phyloP scores from a whole-genome alignment of 2,113 vertebrate genomes.

The Rhabdomys dilectus region DNA sequence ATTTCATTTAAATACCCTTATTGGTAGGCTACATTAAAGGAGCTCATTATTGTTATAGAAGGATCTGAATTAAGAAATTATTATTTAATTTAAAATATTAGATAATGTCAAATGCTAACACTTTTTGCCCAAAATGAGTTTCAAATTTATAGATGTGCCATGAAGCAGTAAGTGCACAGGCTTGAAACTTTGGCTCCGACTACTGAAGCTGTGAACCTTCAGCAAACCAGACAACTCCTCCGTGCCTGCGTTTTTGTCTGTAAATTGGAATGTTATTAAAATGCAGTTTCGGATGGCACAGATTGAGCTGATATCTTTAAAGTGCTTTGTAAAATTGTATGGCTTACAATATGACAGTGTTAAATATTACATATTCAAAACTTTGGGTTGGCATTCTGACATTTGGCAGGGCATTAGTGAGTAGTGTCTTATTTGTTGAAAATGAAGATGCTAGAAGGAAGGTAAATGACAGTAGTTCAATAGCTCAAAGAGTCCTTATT shows the following conservation, averaged over 20 bases:
- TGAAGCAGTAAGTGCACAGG: accelerated
- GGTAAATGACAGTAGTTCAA: constrained; percentile 46
- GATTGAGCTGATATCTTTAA: neutral
- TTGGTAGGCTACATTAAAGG: neutral
- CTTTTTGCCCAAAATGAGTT: neutral
- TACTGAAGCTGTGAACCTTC: neutral
- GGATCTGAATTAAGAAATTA: neutral
- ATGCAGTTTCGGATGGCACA: neutral
- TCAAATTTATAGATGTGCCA: accelerated
- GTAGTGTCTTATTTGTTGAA: constrained; percentile 55
- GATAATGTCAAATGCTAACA: neutral
- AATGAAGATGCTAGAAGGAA: constrained; percentile 54
- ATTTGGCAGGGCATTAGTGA: constrained; percentile 4
- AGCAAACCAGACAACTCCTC: neutral
- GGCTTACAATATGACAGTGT: neutral
- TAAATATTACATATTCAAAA: neutral
- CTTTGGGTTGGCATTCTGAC: neutral
- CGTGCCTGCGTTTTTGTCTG: neutral
- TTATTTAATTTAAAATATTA: neutral
- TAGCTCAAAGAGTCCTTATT: constrained; percentile 20
- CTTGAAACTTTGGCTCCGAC: neutral
- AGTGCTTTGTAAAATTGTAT: neutral
- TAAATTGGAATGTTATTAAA: neutral
- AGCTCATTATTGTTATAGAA: neutral
- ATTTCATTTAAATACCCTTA: neutral